phyloP scores from a whole-genome alignment of 2,797 vertebrate species.

The Iguana delicatissima region DNA sequence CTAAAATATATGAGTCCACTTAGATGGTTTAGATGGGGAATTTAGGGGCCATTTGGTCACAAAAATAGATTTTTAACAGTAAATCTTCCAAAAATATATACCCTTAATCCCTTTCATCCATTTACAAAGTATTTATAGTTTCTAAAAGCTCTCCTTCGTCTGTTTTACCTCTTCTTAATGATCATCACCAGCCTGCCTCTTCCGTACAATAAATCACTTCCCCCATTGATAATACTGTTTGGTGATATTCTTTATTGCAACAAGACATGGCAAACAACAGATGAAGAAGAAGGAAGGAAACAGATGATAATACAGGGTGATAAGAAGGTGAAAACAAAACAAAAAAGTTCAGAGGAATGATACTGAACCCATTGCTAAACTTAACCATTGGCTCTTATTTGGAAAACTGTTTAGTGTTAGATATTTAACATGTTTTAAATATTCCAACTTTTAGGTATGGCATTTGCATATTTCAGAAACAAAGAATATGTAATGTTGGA shows the following conservation, averaged over 20 bases:
- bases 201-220: constrained; percentile 41
- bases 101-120: constrained; percentile 19
- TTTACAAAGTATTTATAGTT: constrained; percentile 47
- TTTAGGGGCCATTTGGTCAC: background rate
- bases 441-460: background rate
- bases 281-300: background rate
- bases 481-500: background rate
- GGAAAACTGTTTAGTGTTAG: background rate
- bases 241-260: constrained; percentile 15
- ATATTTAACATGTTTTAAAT: background rate
- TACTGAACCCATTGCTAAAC: background rate
- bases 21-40: background rate
- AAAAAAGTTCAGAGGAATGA: background rate
- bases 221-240: background rate
- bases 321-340: background rate
- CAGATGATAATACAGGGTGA: background rate
- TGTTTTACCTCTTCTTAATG: constrained; percentile 41
- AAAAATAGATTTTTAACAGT: constrained; percentile 4
- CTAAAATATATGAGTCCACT: background rate
- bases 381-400: background rate
- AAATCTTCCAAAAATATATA: constrained; percentile 31
- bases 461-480: constrained; percentile 12
- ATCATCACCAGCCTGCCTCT: constrained; percentile 9
- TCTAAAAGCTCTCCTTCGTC: constrained; percentile 17
- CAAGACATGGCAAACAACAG: constrained; percentile 28